Base-by-base conservation (phyloP, 2,113 vertebrate genomes). In the Mustela nigripes region DNA sequence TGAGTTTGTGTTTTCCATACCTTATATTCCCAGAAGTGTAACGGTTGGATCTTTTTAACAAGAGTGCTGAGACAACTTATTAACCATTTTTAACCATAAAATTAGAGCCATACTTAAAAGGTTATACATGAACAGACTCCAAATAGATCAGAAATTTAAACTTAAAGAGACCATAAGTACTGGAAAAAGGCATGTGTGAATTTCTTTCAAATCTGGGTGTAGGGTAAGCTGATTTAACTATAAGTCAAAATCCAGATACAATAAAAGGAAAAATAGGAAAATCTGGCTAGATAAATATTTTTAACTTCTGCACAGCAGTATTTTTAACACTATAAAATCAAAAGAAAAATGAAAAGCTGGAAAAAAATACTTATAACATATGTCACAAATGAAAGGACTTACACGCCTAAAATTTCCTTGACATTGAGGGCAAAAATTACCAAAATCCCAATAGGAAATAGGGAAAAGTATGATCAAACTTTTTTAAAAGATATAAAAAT, bases 271-370 rank as follows among this genome's bases (percentile, higher is more conserved):
- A 53, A 26, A 79, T 0, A 33, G 11, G 19, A 84, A 79, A 71
- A 85, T 21, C 2, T 80, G 2, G 36, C 69, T 58, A 89, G 11
- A 79, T 58, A 80, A 93, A 94, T 90, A 80, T 10, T 53, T 80
- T 31, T 79, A 84, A 73, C 63, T 93, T 91, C 63, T 79, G 26
- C 42, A 80, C 5, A 48, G 71, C 36, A 81, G 4, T 56, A 18
- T 96, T 90, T 53, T 86, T 79, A 95, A 82, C 28, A 74, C 7
- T 3, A 39, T 65, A 65, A 76, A 92, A 48, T 67, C 83, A 85
- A 80, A 48, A 48, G 16, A 33, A 84, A 69, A 85, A 65, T 63
- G 48, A 81, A 81, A 94, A 71, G 12, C 33, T 79, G 22, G 91
- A 28, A 95, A 95, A 91, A 94, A 73, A 45, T 76, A 28, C 63